Evolutionary conservation across 2,888 invertebrate genomes (phyloP), one percentile per base, ranked within the genome.

Genomic region (Amblyteles armatorius): DNA sequence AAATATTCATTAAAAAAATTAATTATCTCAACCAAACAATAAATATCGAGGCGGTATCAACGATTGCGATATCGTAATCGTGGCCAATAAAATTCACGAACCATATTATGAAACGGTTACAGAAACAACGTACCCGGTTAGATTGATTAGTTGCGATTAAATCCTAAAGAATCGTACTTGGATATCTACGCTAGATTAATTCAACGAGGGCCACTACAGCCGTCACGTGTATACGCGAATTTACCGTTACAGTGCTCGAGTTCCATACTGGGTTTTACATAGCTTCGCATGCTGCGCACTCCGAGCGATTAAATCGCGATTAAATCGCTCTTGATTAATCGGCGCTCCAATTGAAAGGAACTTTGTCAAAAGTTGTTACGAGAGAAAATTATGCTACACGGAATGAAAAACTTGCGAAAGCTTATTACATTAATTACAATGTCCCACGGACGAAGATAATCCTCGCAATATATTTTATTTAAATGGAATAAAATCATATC

Each of bases 131-230:
- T 48, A 16, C 44, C 16, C 44, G 13, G n/a, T 74, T 60, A 60
- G 60, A 63, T 74, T 26, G 60, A 74, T 60, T 63, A 60, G 48
- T 63, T 40, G 60, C 29, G 48, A 74, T 74, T 74, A 60, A 63
- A 48, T 48, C 22, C 60, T 60, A 74, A 74, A 44, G 40, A 74
- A 63, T 63, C 36, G 48, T 33, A 71, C 22, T 63, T 63, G 36
- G 57, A 63, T 63, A 60, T 26, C 60, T 73, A 60, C 44, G 48
- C 40, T 60, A n/a, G 48, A 74, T 74, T 74, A 63, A 63, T 74
- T 63, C 44, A 63, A 29, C n/a, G 57, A 55, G 71, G 52, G 22
- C 19, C 36, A 13, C 57, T 26, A 57, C 9, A 63, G 7, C 33
- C 16, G 55, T 22, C 52, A 72, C 52, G 72, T 55, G n/a, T 72